Evolutionary conservation across 2,113 vertebrate species (phyloP).

Genomic region (Noturus placidus): DNA sequence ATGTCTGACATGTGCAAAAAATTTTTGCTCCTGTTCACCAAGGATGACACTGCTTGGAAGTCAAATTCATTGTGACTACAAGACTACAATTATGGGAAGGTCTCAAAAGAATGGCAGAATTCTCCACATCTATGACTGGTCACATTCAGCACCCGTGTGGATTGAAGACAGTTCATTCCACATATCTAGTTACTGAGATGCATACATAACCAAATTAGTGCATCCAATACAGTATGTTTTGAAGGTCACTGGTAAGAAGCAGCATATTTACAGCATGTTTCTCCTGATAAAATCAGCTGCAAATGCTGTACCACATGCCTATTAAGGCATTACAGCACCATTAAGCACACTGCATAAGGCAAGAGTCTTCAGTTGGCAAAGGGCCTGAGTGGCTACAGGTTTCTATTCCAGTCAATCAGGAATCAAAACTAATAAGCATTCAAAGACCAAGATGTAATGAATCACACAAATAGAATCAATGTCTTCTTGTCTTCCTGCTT

Average conservation of each 20-base stretch:
- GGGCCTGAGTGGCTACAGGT: neutral
- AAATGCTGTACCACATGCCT: neutral
- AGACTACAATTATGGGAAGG: neutral
- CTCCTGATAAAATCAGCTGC: conserved; percentile 16
- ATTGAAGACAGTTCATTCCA: neutral
- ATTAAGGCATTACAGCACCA: neutral
- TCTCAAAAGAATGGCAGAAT: neutral
- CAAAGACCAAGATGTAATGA: neutral
- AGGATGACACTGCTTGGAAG: neutral
- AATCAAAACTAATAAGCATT: neutral
- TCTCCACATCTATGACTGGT: neutral
- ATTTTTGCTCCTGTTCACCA: neutral
- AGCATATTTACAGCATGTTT: neutral
- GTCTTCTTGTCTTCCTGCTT: neutral
- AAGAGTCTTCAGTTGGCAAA: neutral
- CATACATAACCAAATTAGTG: conserved; percentile 1
- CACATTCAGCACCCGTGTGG: neutral
- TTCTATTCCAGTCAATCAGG: neutral
- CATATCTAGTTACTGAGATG: neutral
- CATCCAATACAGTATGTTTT: neutral
- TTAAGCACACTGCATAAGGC: neutral
- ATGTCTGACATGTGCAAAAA: neutral
- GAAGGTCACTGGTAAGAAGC: neutral
- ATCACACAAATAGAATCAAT: neutral
- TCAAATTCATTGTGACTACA: neutral